phyloP scores from a whole-genome alignment of 2,113 vertebrate species.

The Phoenicopterus ruber region DNA sequence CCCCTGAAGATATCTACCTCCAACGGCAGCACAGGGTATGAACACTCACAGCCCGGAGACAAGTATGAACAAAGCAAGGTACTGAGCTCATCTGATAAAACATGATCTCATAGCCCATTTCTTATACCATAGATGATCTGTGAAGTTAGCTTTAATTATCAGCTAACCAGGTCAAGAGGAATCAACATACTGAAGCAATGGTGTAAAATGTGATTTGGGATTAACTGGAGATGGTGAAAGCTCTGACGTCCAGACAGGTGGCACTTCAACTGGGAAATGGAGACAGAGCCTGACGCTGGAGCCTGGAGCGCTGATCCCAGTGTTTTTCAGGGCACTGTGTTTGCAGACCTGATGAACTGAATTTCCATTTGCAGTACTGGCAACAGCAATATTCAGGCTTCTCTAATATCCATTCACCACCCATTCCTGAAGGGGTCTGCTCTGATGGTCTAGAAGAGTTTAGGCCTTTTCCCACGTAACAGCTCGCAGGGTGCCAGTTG shows the following conservation, averaged over 20 bases:
- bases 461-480: neutral
- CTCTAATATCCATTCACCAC: neutral
- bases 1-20: constrained; percentile 90
- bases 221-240: neutral
- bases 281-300: neutral
- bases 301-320: neutral
- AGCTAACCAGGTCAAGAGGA: neutral
- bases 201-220: neutral
- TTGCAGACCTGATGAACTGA: neutral
- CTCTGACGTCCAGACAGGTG: neutral
- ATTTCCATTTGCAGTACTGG: neutral
- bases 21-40: constrained; percentile 88
- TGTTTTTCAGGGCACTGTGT: neutral
- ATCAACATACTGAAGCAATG: neutral
- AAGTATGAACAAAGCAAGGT: constrained; percentile 87
- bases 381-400: neutral
- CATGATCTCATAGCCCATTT: neutral
- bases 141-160: neutral
- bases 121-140: neutral
- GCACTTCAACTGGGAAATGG: neutral
- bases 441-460: neutral
- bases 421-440: neutral
- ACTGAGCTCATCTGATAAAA: constrained; percentile 20
- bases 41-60: constrained; percentile 81
- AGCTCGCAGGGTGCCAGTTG: neutral